Conservation (phyloP, 2,888 invertebrate genomes). For the Drosophila birchii region DNA sequence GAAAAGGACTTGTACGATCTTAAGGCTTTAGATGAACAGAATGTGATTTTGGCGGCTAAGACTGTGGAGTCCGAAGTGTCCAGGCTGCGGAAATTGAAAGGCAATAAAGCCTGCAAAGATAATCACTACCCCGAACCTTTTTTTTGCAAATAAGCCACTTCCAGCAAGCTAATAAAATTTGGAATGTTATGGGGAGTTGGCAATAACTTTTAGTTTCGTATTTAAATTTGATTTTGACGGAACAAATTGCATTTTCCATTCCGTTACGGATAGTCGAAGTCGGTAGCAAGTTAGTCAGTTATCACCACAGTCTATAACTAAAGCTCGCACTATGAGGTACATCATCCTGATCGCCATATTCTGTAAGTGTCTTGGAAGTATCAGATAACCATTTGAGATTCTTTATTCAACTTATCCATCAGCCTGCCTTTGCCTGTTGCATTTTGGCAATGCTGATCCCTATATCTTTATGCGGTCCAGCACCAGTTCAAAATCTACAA, state of each 20-base stretch:
- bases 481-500: neutral
- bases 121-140: no score
- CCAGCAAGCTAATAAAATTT: neutral
- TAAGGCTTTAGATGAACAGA: neutral
- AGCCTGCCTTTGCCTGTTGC: constrained; percentile 14
- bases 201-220: neutral
- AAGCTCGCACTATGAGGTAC: constrained; percentile 6
- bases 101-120: no score
- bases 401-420: neutral
- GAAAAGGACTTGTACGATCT: no score
- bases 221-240: neutral
- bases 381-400: no score
- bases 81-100: neutral
- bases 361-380: constrained; percentile 1
- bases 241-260: neutral
- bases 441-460: neutral
- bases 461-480: neutral
- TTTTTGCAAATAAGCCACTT: neutral
- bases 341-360: constrained; percentile 1
- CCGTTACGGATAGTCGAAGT: neutral
- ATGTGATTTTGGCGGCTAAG: neutral
- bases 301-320: constrained; percentile 2
- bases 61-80: neutral
- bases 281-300: no score
- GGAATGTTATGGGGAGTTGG: neutral